phyloP scores from a whole-genome alignment of 23 tunicate species.

The Phallusia fumigata region DNA sequence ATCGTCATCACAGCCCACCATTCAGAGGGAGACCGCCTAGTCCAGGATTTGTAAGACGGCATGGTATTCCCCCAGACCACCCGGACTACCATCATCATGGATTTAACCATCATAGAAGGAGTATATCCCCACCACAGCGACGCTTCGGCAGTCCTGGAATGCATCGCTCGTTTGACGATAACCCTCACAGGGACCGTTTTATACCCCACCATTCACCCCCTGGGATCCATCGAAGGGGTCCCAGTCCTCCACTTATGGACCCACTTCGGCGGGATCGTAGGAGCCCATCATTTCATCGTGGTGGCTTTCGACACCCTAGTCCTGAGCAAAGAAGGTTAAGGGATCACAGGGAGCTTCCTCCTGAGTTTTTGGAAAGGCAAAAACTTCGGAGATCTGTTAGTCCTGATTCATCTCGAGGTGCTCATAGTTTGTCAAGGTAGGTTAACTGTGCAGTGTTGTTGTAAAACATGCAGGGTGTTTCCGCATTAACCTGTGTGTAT shows the following conservation, averaged over 20 bases:
- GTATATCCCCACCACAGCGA: constrained; percentile 37
- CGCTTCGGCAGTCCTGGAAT: constrained; percentile 21
- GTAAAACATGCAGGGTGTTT: too few relatives aligned
- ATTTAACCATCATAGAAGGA: constrained; percentile 25
- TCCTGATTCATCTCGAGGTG: constrained; percentile 24
- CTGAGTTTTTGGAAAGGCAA: constrained; percentile 55
- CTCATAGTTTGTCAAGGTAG: constrained; percentile 17
- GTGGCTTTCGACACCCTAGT: constrained; percentile 11
- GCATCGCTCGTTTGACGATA: constrained; percentile 37
- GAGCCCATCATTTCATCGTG: background rate
- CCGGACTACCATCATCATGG: constrained; percentile 29
- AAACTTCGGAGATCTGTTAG: constrained; percentile 27
- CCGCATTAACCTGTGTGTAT: too few relatives aligned
- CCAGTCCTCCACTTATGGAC: background rate
- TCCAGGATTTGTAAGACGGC: constrained; percentile 43
- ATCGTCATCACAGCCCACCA: constrained; percentile 36
- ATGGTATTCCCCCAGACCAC: constrained; percentile 41
- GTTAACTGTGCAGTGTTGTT: background rate
- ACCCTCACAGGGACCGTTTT: constrained; percentile 31
- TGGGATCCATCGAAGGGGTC: constrained; percentile 18
- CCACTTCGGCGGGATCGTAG: background rate
- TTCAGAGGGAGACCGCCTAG: constrained; percentile 35
- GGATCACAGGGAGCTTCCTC: constrained; percentile 54
- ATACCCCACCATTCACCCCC: constrained; percentile 30
- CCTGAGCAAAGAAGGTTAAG: constrained; percentile 37